Evolutionary conservation across 2,113 vertebrate genomes (phyloP).

Genomic region (Bos indicus): DNA sequence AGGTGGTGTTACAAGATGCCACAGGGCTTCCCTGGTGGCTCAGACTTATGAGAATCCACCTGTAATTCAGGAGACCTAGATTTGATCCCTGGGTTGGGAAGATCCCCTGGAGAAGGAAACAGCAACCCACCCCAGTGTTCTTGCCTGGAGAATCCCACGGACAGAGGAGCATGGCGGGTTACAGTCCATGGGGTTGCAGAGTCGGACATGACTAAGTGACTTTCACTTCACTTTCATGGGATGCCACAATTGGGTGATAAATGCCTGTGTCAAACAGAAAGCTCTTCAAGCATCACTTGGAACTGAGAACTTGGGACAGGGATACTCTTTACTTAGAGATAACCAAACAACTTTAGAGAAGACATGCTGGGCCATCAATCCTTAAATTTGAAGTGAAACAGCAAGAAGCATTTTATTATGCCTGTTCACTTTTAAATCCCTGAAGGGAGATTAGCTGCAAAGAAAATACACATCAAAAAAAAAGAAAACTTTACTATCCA

Average conservation of each 20-base stretch:
- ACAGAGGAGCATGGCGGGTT: background rate
- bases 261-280: background rate
- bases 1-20: background rate
- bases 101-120: background rate
- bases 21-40: background rate
- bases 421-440: conserved; percentile 45
- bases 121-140: background rate
- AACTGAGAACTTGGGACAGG: background rate
- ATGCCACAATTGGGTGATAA: conserved; percentile 19
- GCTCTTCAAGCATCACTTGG: background rate
- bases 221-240: background rate
- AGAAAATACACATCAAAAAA: conserved; percentile 37
- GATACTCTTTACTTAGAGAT: conserved; percentile 16
- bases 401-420: conserved; percentile 47
- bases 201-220: background rate
- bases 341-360: conserved; percentile 9
- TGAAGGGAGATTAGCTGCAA: conserved; percentile 47
- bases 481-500: background rate
- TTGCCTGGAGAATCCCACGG: background rate
- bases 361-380: conserved; percentile 24
- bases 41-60: background rate
- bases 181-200: background rate
- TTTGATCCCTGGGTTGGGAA: background rate
- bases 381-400: conserved; percentile 52
- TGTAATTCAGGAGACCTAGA: background rate